phyloP scores from a whole-genome alignment of 2,797 vertebrate species.

The Loriculus beryllinus region DNA sequence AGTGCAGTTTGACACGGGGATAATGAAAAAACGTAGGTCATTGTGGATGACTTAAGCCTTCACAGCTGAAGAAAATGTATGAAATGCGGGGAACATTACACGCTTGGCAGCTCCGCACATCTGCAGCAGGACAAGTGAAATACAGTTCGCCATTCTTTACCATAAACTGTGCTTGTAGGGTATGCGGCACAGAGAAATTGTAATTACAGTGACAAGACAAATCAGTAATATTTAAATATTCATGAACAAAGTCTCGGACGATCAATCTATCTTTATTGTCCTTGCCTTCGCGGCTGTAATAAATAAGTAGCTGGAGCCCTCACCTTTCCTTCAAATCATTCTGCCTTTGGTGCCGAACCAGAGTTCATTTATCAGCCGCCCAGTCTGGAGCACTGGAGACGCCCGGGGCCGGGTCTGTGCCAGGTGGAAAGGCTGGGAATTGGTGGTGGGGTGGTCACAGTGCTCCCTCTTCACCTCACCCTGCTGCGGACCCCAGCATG shows the following conservation, averaged over 20 bases:
- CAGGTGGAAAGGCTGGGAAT: background rate
- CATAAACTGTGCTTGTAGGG: slow-evolving; percentile 81
- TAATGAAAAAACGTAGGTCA: slow-evolving; percentile 99
- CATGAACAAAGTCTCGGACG: slow-evolving; percentile 83
- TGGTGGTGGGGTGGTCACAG: rapidly evolving
- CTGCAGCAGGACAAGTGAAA: slow-evolving; percentile 84
- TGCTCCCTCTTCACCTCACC: rapidly evolving
- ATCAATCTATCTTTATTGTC: slow-evolving; percentile 88
- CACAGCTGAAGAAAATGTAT: slow-evolving; percentile 91
- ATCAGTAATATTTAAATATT: slow-evolving; percentile 88
- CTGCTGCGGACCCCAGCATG: rapidly evolving
- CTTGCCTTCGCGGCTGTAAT: slow-evolving; percentile 78
- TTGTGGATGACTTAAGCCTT: slow-evolving; percentile 96
- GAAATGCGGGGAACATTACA: slow-evolving; percentile 94
- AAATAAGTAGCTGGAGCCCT: slow-evolving; percentile 78
- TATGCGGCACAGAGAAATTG: slow-evolving; percentile 82
- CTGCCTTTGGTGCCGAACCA: slow-evolving; percentile 19
- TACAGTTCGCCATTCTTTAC: slow-evolving; percentile 85
- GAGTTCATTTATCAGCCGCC: slow-evolving; percentile 56
- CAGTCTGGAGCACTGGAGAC: background rate
- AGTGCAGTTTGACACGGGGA: slow-evolving; percentile 91
- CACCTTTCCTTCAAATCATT: slow-evolving; percentile 67
- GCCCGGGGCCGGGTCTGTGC: background rate
- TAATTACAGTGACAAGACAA: slow-evolving; percentile 88
- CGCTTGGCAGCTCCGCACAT: slow-evolving; percentile 83